Percentiles rank a stretch among this genome's conserved stretches.
phyloP scores from a whole-genome alignment of 2,888 invertebrate species.

The Athalia cordata region DNA sequence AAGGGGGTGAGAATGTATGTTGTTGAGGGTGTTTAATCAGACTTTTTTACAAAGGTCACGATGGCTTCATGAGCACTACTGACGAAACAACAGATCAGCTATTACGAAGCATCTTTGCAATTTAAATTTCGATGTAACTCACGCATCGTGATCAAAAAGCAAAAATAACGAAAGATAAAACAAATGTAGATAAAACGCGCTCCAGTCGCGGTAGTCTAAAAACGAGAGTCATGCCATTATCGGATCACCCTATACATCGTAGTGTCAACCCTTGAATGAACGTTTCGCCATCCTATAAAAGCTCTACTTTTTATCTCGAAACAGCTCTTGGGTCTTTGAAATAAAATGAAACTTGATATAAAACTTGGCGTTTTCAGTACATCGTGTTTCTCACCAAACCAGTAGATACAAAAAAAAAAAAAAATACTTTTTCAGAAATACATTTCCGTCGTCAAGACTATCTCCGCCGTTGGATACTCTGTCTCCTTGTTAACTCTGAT shows the following conservation, averaged over 20 bases:
- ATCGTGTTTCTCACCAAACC: no score
- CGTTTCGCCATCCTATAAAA: conserved; percentile 2
- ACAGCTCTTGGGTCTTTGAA: background rate
- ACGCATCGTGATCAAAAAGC: background rate
- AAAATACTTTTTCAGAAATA: conserved; percentile 71
- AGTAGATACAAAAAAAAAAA: no score
- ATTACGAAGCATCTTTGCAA: background rate
- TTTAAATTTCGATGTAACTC: background rate
- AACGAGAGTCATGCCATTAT: conserved; percentile 1
- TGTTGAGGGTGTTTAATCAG: no score
- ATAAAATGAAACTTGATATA: background rate
- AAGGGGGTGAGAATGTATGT: background rate
- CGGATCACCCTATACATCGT: background rate
- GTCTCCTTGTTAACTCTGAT: conserved; percentile 76
- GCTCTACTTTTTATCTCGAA: background rate
- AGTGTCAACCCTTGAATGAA: conserved; percentile 11
- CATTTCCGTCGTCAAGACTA: conserved; percentile 74
- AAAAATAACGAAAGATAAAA: background rate
- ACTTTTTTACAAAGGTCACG: no score
- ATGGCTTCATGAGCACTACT: background rate
- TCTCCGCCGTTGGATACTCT: conserved; percentile 77
- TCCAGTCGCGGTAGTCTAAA: background rate
- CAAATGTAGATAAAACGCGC: background rate
- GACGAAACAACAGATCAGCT: background rate
- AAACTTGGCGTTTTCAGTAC: background rate